Evolutionary conservation across 2,888 invertebrate species (phyloP).

Genomic region (Heliconius hortense): DNA sequence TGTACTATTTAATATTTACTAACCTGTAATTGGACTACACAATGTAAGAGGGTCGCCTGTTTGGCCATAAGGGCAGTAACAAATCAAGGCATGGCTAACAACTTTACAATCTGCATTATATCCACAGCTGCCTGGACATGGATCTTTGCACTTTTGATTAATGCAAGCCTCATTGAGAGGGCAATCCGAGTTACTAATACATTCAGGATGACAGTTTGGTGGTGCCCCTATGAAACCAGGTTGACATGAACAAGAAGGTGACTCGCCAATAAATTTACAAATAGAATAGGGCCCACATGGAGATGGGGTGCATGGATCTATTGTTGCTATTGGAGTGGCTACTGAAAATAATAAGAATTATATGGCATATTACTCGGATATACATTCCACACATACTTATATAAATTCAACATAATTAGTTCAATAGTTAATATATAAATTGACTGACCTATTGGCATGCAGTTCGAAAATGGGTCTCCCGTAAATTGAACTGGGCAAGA

Average conservation of each 20-base stretch:
- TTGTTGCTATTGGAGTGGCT: slow-evolving; percentile 63
- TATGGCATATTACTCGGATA: not conserved
- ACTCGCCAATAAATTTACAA: slow-evolving; percentile 83
- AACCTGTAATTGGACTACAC: slow-evolving; percentile 71
- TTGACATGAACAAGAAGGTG: slow-evolving; percentile 85
- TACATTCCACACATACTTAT: not conserved
- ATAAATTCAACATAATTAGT: not conserved
- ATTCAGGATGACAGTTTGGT: slow-evolving; percentile 86
- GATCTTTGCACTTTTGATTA: slow-evolving; percentile 86
- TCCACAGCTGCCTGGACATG: slow-evolving; percentile 86
- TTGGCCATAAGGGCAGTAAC: slow-evolving; percentile 83
- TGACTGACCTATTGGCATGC: slow-evolving; percentile 78
- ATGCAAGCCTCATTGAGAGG: slow-evolving; percentile 84
- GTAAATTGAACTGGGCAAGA: slow-evolving; percentile 84
- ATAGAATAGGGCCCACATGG: slow-evolving; percentile 86
- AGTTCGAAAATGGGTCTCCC: slow-evolving; percentile 88
- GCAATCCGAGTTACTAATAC: slow-evolving; percentile 86
- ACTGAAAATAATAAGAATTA: slow-evolving; percentile 53
- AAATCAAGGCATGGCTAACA: slow-evolving; percentile 87
- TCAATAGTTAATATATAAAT: slow-evolving; percentile 14
- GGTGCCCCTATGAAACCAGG: slow-evolving; percentile 83
- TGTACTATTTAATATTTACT: slow-evolving; percentile 19
- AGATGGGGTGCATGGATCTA: slow-evolving; percentile 84
- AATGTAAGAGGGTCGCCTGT: slow-evolving; percentile 85
- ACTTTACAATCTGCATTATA: slow-evolving; percentile 87